phyloP scores from a whole-genome alignment of 1,140 invertebrate genomes.

The Zaprionus africanus region DNA sequence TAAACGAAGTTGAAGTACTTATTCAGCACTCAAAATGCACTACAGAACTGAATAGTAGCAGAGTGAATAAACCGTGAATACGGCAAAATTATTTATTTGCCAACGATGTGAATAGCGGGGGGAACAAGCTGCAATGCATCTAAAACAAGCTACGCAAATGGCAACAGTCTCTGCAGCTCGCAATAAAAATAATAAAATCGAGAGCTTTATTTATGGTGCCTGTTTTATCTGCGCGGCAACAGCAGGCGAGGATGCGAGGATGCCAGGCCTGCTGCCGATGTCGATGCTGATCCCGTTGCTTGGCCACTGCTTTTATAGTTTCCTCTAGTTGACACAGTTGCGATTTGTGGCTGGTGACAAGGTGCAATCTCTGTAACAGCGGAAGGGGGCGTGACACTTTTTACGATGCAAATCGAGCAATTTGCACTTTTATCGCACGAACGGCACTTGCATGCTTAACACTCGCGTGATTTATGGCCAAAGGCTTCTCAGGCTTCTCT shows the following conservation, averaged over 20 bases:
- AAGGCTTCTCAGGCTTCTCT: neutral
- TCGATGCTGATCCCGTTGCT: constrained; percentile 11
- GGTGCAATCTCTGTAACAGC: neutral
- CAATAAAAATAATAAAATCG: constrained; percentile 51
- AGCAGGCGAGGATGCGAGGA: neutral
- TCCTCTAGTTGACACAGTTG: constrained; percentile 59
- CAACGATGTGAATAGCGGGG: neutral
- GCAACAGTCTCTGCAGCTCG: neutral
- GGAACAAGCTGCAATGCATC: constrained; percentile 24
- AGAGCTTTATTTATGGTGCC: constrained; percentile 50
- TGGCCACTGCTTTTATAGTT: constrained; percentile 64
- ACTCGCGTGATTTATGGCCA: constrained; percentile 69
- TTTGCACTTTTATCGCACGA: constrained; percentile 78
- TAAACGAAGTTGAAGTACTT: neutral
- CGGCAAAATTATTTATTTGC: neutral
- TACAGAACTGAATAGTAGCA: neutral
- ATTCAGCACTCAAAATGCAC: neutral
- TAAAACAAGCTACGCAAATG: constrained; percentile 17
- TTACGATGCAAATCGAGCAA: constrained; percentile 80
- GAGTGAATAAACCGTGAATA: neutral
- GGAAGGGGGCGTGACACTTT: constrained; percentile 42
- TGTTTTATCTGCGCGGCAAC: constrained; percentile 37
- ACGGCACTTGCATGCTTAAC: constrained; percentile 71
- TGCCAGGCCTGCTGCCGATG: neutral
- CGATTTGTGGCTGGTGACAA: constrained; percentile 36